Conservation (phyloP, 2,888 invertebrate genomes). For the Folsomia manolachei region DNA sequence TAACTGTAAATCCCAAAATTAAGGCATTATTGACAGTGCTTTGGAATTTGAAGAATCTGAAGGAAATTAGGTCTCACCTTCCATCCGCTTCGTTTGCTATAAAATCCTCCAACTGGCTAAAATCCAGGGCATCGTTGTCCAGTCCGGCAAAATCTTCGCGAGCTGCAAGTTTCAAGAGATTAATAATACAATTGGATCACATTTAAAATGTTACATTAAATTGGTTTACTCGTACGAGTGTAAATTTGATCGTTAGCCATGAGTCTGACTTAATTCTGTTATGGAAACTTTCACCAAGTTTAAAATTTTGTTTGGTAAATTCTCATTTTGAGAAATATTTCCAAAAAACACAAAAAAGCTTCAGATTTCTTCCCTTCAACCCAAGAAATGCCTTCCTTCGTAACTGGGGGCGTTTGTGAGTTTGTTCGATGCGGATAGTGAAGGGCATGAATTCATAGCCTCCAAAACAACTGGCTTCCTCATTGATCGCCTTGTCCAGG, state of each 20-base stretch:
- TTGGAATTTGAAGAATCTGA: neutral
- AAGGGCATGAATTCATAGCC: neutral
- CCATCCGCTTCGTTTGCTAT: slow-evolving; percentile 69
- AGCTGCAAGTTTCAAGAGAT: slow-evolving; percentile 66
- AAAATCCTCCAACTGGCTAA: slow-evolving; percentile 79
- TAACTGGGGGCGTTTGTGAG: neutral
- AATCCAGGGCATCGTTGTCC: slow-evolving; percentile 78
- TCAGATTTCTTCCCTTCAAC: neutral
- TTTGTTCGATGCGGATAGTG: neutral
- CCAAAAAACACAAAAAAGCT: no score
- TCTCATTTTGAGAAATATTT: no score
- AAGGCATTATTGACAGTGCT: neutral
- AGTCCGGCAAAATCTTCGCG: slow-evolving; percentile 80
- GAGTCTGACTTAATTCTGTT: no score
- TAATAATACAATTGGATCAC: no score
- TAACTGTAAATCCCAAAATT: slow-evolving; percentile 50
- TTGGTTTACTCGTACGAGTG: neutral
- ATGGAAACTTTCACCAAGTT: no score
- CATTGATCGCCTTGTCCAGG: neutral
- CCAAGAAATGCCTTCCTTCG: no score
- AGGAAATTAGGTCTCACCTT: slow-evolving; percentile 42
- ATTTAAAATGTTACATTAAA: neutral
- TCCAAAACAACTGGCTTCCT: neutral
- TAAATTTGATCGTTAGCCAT: neutral
- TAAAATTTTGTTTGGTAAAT: no score